Evolutionary conservation across 2,113 vertebrate species (phyloP), one percentile per base, ranked within the genome.

Genomic region (human): DNA sequence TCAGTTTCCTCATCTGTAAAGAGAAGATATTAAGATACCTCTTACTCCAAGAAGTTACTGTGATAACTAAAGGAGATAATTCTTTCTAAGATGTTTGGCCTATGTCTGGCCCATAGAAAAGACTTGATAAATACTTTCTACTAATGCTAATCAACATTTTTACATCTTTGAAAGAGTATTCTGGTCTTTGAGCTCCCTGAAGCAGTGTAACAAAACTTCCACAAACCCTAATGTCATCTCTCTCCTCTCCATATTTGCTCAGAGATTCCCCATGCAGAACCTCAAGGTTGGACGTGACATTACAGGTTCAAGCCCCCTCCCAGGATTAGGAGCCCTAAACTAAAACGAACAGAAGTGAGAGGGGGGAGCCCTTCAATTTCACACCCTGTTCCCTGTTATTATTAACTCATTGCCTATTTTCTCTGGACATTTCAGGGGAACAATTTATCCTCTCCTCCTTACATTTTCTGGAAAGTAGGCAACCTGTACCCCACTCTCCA

Each of bases 291-390:
- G 82, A 38, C 50, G 11, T 11, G 22, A 50, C 55, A 32, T 30
- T 20, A 13, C 16, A 38, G 30, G 18, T 48, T 40, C 0, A 2
- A n/a, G 12, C 1, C 59, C 32, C 40, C 11, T 1, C 16, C 23
- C 25, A 7, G 50, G 78, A 79, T 9, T 1, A 66, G 78, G 68
- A 8, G 45, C 38, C 2, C 61, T 8, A 76, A 20, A 14, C 12
- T 8, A 2, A 6, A 5, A 11, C 20, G 43, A 48, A 57, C 5
- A 35, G 68, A 12, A 35, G 12, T 16, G 4, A 48, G 6, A 3
- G 12, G 5, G 8, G 4, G 14, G 40, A 55, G 22, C 7, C 6
- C 57, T 27, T 14, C 72, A 6, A 0, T 13, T 7, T 11, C 80
- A 40, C 23, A 38, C 1, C 66, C 35, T 48, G 9, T 4, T 27